A percentile compares a stretch with the other conserved stretches of the same genome.
Conservation (phyloP, 1,140 invertebrate species). For the Ectropis grisescens region DNA sequence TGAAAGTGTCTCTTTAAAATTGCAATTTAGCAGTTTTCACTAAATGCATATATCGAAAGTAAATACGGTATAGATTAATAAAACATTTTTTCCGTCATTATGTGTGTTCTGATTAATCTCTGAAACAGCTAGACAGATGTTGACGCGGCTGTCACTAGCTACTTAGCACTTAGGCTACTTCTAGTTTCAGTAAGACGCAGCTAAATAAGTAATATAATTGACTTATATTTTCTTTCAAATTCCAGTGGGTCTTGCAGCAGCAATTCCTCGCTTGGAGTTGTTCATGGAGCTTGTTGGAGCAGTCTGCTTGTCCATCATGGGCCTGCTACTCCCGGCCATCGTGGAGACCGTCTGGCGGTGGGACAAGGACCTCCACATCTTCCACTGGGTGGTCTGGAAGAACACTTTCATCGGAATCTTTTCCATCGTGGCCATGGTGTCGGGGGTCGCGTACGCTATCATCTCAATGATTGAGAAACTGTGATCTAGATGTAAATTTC, state of each 20-base stretch:
- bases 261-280: constrained; percentile 85
- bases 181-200: too few relatives aligned
- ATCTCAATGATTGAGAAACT: constrained; percentile 34
- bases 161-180: too few relatives aligned
- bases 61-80: too few relatives aligned
- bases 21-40: too few relatives aligned
- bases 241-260: constrained; percentile 80
- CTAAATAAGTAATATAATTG: too few relatives aligned
- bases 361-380: constrained; percentile 72
- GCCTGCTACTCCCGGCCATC: constrained; percentile 85
- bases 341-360: constrained; percentile 82
- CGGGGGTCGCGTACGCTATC: constrained; percentile 76
- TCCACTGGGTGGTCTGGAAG: constrained; percentile 77
- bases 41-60: too few relatives aligned
- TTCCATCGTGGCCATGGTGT: constrained; percentile 75
- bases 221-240: too few relatives aligned
- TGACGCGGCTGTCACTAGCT: too few relatives aligned
- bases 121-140: too few relatives aligned
- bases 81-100: too few relatives aligned
- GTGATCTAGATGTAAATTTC: constrained; percentile 35
- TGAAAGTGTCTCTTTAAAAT: too few relatives aligned
- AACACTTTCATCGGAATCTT: constrained; percentile 74
- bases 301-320: constrained; percentile 86
- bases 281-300: constrained; percentile 93
- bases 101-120: too few relatives aligned